A percentile compares a stretch with the other conserved stretches of the same genome.
These are phyloP conservation scores for Chymomyza procnemis DNA, from an alignment of 2,888 invertebrate species.

Conservation along the genomic window DNA sequence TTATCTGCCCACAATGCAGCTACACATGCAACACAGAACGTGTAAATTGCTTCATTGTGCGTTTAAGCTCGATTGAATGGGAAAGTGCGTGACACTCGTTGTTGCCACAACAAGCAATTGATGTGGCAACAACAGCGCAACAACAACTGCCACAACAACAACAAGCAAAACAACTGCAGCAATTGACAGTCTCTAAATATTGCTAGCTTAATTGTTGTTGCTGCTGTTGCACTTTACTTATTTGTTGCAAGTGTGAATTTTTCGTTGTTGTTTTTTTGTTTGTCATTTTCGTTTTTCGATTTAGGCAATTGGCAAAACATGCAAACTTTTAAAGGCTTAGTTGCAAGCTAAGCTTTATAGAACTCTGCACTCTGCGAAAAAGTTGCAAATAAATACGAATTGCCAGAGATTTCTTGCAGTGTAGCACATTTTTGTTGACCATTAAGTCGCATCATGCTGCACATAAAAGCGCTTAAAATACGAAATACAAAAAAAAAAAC, in stretches of 20 bases:
- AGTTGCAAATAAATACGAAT: too few species aligned
- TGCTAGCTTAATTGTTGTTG: conserved; percentile 15
- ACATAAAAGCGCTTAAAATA: not conserved
- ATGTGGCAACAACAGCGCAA: not conserved
- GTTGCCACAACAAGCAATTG: not conserved
- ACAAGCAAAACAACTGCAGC: not conserved
- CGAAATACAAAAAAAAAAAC: not conserved
- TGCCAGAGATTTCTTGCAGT: too few species aligned
- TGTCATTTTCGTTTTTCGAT: conserved; percentile 59
- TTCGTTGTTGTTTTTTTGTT: conserved; percentile 39
- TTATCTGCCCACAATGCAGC: not conserved
- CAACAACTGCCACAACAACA: conserved; percentile 15
- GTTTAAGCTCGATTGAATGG: conserved; percentile 63
- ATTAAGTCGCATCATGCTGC: not conserved
- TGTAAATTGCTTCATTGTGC: conserved; percentile 65
- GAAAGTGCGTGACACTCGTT: conserved; percentile 54
- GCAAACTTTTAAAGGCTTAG: not conserved
- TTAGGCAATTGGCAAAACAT: conserved; percentile 38
- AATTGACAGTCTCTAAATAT: conserved; percentile 45
- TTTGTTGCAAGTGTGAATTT: conserved; percentile 30
- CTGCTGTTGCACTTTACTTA: conserved; percentile 3
- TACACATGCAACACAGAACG: conserved; percentile 14
- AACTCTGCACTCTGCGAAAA: not conserved
- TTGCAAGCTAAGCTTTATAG: not conserved
- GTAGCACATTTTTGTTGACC: not conserved